Conservation (phyloP, 2,888 invertebrate genomes). For the Seira sanloemensis region DNA sequence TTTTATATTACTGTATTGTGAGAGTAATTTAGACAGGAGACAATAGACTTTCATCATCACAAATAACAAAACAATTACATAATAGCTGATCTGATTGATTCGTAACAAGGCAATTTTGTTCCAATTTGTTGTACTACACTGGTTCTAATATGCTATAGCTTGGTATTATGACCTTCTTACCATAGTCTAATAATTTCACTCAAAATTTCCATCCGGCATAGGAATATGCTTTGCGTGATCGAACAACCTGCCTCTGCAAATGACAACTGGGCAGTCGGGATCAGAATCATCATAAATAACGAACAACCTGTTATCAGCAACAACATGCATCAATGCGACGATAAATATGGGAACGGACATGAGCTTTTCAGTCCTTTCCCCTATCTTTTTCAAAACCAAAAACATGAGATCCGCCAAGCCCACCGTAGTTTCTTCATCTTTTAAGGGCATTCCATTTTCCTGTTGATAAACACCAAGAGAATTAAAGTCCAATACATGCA, state of each 20-base stretch:
- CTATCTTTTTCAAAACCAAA: constrained; percentile 48
- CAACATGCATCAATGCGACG: constrained; percentile 71
- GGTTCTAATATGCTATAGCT: too few relatives aligned
- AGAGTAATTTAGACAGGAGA: too few relatives aligned
- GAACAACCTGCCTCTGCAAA: constrained; percentile 67
- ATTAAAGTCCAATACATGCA: background rate
- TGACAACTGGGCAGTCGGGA: constrained; percentile 56
- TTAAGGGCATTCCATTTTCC: constrained; percentile 55
- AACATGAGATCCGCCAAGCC: constrained; percentile 51
- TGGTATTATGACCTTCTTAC: too few relatives aligned
- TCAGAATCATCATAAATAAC: constrained; percentile 45
- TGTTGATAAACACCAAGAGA: constrained; percentile 24
- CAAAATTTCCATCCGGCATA: too few relatives aligned
- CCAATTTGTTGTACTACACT: too few relatives aligned
- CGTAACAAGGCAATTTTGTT: too few relatives aligned
- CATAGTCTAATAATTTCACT: too few relatives aligned
- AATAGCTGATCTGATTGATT: too few relatives aligned
- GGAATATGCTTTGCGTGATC: constrained; percentile 67
- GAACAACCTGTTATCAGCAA: constrained; percentile 69
- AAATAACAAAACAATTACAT: too few relatives aligned
- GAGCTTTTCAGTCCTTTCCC: constrained; percentile 50
- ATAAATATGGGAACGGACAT: constrained; percentile 66
- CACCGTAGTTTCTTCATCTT: constrained; percentile 51
- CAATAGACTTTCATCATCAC: too few relatives aligned
- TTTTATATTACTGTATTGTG: too few relatives aligned